Evolutionary conservation across 2,113 vertebrate genomes (phyloP).

Genomic region (Pollachius pollachius): DNA sequence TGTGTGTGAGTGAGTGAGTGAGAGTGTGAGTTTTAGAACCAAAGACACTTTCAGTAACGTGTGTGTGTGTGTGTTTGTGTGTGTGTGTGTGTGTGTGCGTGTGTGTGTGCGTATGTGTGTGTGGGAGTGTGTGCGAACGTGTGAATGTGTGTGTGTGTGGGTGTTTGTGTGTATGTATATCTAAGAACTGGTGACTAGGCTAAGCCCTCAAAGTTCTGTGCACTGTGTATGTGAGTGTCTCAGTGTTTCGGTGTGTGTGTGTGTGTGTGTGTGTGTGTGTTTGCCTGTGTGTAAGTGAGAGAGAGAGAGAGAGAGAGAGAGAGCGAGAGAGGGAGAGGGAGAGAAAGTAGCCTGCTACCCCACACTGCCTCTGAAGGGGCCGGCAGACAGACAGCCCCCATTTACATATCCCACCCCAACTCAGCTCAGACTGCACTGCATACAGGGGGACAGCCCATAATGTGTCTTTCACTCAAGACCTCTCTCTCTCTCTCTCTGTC

Average conservation of each 20-base stretch:
- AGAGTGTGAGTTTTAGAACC: no score
- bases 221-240: constrained; percentile 47
- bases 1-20: not conserved
- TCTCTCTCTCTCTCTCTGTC: constrained; percentile 6
- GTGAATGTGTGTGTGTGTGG: constrained; percentile 9
- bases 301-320: no score
- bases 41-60: no score
- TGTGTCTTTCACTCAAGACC: not conserved
- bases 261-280: constrained; percentile 40
- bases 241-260: constrained; percentile 38
- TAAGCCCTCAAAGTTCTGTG: constrained; percentile 31
- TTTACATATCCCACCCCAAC: constrained; percentile 76
- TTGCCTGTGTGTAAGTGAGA: constrained; percentile 33
- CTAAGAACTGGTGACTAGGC: constrained; percentile 51
- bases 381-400: constrained; percentile 53
- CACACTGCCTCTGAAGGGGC: constrained; percentile 67
- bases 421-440: constrained; percentile 18
- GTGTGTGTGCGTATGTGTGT: constrained; percentile 5
- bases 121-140: constrained; percentile 20
- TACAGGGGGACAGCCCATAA: not conserved
- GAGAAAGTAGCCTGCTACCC: constrained; percentile 50
- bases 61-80: not conserved
- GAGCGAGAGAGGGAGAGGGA: not conserved
- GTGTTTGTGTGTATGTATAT: constrained; percentile 21
- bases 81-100: constrained; percentile 2